Conservation (phyloP, 2,888 invertebrate species). For the Drosophila ochracea region DNA sequence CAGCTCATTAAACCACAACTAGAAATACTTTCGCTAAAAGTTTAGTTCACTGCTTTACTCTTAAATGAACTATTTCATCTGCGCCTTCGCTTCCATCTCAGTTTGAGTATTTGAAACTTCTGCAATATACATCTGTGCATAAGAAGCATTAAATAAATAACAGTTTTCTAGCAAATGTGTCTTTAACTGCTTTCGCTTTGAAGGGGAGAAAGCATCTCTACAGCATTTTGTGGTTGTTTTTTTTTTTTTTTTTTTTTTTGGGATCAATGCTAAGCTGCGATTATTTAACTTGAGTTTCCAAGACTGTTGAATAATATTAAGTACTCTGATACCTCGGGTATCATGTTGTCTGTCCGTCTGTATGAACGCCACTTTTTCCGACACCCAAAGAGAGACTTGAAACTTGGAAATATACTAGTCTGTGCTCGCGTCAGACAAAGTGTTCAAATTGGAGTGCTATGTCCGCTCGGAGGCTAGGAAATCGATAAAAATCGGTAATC, state of each 20-base stretch:
- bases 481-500: background rate
- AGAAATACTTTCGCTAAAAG: slow-evolving; percentile 10
- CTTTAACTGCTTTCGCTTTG: background rate
- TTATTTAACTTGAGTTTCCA: background rate
- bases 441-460: background rate
- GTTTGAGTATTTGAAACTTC: background rate
- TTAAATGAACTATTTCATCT: background rate
- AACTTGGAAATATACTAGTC: background rate
- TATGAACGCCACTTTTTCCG: background rate
- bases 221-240: background rate
- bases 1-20: slow-evolving; percentile 41
- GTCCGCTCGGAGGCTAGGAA: background rate
- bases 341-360: background rate
- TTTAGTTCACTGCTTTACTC: background rate
- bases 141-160: background rate
- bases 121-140: background rate
- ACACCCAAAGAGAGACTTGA: background rate
- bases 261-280: background rate
- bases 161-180: background rate
- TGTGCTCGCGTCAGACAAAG: background rate
- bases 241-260: background rate
- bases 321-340: too few species aligned
- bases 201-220: background rate
- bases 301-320: too few species aligned
- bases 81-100: background rate